phyloP scores from a whole-genome alignment of 2,113 vertebrate species.

The Amia ocellicauda region DNA sequence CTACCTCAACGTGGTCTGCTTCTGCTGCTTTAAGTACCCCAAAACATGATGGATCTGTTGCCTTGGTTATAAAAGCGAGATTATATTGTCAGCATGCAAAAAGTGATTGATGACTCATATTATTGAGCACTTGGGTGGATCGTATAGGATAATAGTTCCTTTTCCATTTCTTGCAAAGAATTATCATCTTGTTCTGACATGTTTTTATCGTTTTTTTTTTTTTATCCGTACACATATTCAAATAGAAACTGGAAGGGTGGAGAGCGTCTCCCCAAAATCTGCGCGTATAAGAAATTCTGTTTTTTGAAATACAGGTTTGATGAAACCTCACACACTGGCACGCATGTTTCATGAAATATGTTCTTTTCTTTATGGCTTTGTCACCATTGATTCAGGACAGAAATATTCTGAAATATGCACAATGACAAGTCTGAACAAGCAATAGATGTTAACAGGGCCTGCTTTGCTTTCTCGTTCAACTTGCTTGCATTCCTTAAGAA shows the following conservation, averaged over 20 bases:
- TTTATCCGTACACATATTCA: too few species aligned
- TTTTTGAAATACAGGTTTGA: slow-evolving; percentile 6
- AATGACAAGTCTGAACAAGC: slow-evolving; percentile 47
- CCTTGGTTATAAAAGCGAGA: background rate
- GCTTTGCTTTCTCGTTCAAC: slow-evolving; percentile 31
- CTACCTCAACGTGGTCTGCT: too few species aligned
- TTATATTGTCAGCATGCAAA: background rate
- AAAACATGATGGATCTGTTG: too few species aligned
- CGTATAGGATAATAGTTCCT: background rate
- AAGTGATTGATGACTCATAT: background rate
- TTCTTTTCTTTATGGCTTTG: slow-evolving; percentile 44
- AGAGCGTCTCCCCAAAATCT: too few species aligned
- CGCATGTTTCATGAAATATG: slow-evolving; percentile 22
- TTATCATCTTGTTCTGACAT: background rate
- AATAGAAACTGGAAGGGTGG: too few species aligned
- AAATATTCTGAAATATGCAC: slow-evolving; percentile 25
- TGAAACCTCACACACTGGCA: slow-evolving; percentile 5
- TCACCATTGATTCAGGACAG: slow-evolving; percentile 35
- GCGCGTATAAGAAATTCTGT: too few species aligned
- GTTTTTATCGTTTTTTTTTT: background rate
- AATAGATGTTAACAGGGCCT: slow-evolving; percentile 54
- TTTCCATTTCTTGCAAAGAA: background rate
- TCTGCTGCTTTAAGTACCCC: too few species aligned
- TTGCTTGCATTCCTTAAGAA: too few species aligned
- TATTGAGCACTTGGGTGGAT: slow-evolving; percentile 7